phyloP scores from a whole-genome alignment of 2,113 vertebrate species.

The Dissostichus mawsoni region DNA sequence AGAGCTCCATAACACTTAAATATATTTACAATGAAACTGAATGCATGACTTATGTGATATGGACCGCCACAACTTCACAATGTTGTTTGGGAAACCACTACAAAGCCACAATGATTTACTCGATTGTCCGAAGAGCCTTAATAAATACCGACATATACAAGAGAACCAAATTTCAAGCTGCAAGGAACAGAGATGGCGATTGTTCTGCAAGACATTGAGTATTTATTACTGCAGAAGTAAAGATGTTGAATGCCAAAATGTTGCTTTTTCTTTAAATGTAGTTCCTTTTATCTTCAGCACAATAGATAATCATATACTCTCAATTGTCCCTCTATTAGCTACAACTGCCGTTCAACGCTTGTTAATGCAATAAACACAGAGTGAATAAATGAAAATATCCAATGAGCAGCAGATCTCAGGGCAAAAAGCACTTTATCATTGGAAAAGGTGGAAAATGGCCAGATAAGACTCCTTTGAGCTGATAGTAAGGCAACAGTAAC shows the following conservation, averaged over 20 bases:
- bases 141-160: not conserved
- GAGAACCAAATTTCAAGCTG: not conserved
- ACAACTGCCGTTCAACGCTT: too few relatives aligned
- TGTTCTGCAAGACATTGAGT: not conserved
- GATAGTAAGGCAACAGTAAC: too few relatives aligned
- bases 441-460: too few relatives aligned
- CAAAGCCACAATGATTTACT: not conserved
- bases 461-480: too few relatives aligned
- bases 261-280: not conserved
- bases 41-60: too few relatives aligned
- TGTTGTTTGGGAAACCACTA: not conserved
- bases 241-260: not conserved
- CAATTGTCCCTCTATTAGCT: too few relatives aligned
- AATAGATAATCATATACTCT: not conserved
- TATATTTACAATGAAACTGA: not conserved
- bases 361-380: too few relatives aligned
- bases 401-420: too few relatives aligned
- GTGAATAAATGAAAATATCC: too few relatives aligned
- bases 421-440: too few relatives aligned
- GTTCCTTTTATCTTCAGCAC: not conserved
- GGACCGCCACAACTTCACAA: not conserved
- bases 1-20: not conserved
- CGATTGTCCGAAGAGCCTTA: not conserved
- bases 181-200: not conserved
- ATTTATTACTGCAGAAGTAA: not conserved